Base-by-base conservation (phyloP, 2,888 invertebrate species). In the Pinctada fucata region DNA sequence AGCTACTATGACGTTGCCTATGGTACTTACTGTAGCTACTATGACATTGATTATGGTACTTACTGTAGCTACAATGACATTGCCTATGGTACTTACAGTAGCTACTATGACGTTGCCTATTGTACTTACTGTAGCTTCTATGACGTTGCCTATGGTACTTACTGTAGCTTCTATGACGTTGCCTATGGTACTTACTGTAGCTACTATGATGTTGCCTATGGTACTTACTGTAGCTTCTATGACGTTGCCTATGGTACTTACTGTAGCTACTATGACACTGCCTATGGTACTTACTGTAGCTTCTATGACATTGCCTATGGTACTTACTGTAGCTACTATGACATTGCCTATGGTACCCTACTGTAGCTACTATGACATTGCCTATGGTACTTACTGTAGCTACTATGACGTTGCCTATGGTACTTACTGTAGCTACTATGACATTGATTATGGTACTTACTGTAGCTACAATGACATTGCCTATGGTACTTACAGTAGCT, bases 361-460 rank as follows among this genome's bases (percentile, higher is more conserved):
- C 58, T 10, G 58, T 58, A 10, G 58, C 58, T 13, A 58, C 13
- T 6, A 13, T 58, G 6, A 58, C 51, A 31, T 58, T 45, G 47
- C 16, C 16, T 49, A 49, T 13, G 31, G 51, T 74, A 87, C 89
- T 87, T 82, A 90, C 90, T 72, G 84, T 84, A 79, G 83, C 84
- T 63, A 83, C 83, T 71, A 89, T 87, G 71, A 89, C 84, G 70
- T 90, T 87, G 45, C 90, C 90, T 13, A 90, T 88, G 50, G 90
- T 91, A 78, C 90, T 91, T n/a, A n/a, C n/a, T n/a, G n/a, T n/a
- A 31, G 31, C 31, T 31, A 31, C 31, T 31, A 31, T 31, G 31
- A 31, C 31, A 31, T 31, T 31, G 31, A 0, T 1, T 31, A 31
- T 31, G 31, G 31, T 31, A 31, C 31, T 31, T 58, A 6, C 58